Percentiles rank a stretch among this genome's conserved stretches.
Evolutionary conservation across 2,113 vertebrate genomes (phyloP).

Genomic region (Phaetusa simplex): DNA sequence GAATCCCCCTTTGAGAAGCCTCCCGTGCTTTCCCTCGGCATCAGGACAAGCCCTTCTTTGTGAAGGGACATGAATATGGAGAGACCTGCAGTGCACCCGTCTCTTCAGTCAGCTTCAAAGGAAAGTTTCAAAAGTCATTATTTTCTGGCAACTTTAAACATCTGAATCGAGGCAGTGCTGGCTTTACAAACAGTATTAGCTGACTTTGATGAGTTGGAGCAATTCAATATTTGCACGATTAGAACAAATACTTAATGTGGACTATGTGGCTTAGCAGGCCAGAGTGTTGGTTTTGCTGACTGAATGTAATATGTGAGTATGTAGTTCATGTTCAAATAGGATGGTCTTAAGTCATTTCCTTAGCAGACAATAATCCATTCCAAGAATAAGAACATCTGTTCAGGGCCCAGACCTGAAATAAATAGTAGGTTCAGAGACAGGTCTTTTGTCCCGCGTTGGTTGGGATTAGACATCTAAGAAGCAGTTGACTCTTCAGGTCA

Average conservation of each 20-base stretch:
- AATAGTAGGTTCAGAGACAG: not conserved
- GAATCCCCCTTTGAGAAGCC: slow-evolving; percentile 45
- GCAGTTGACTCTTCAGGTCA: not conserved
- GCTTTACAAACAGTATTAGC: slow-evolving; percentile 18
- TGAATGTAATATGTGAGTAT: not conserved
- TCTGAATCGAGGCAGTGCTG: not conserved
- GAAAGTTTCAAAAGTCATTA: slow-evolving; percentile 14
- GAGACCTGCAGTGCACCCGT: not conserved
- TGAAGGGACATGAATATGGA: slow-evolving; percentile 49
- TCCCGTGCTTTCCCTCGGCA: not conserved
- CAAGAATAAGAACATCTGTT: slow-evolving; percentile 13
- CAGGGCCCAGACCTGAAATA: not conserved
- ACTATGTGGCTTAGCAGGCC: not conserved
- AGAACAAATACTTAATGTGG: not conserved
- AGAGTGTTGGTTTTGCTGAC: not conserved
- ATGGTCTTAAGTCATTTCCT: slow-evolving; percentile 15
- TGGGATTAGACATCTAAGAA: not conserved
- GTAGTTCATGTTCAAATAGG: slow-evolving; percentile 11
- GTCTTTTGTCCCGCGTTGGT: not conserved
- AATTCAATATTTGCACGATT: slow-evolving; percentile 10
- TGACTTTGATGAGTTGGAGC: slow-evolving; percentile 38
- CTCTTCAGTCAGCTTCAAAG: slow-evolving; percentile 31
- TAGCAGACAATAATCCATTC: slow-evolving; percentile 26
- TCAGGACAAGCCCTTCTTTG: slow-evolving; percentile 39
- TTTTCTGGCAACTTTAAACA: not conserved